A percentile compares a stretch with the other conserved stretches of the same genome.
phyloP scores from a whole-genome alignment of 2,888 invertebrate species.

The Taphrorychus bicolor region DNA sequence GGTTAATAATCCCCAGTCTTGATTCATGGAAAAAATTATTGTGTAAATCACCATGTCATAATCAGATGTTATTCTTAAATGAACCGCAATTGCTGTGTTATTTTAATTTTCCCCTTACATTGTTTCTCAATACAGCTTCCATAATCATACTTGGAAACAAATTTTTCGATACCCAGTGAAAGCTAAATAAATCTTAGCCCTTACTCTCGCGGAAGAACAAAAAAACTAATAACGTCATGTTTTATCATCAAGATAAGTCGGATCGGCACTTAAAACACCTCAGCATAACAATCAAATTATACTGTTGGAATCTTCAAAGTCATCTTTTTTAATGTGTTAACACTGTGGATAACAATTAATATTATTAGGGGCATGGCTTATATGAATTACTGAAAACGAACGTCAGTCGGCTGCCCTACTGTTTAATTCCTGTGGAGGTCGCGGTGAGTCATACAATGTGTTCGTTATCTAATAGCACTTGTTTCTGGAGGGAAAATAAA shows the following conservation, averaged over 20 bases:
- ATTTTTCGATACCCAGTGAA: no score
- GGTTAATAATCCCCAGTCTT: constrained; percentile 29
- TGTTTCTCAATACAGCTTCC: background rate
- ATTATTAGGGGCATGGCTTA: constrained; percentile 17
- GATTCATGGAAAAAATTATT: constrained; percentile 38
- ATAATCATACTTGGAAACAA: no score
- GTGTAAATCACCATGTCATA: constrained; percentile 40
- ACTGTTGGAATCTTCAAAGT: constrained; percentile 28
- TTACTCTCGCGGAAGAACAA: background rate
- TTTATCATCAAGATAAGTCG: constrained; percentile 26
- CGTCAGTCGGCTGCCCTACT: background rate
- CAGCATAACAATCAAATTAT: constrained; percentile 35
- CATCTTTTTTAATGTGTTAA: constrained; percentile 41
- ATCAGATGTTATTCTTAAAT: constrained; percentile 36
- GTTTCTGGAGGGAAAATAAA: background rate
- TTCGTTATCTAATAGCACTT: background rate
- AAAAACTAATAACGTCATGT: constrained; percentile 10
- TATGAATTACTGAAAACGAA: background rate
- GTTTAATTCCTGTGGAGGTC: background rate
- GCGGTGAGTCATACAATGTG: background rate
- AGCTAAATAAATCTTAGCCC: no score
- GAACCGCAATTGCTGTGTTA: constrained; percentile 24
- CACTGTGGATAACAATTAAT: constrained; percentile 33
- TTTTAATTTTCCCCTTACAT: constrained; percentile 4
- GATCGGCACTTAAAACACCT: constrained; percentile 32